Conservation (phyloP, 2,113 vertebrate genomes). For the Alouatta palliata region DNA sequence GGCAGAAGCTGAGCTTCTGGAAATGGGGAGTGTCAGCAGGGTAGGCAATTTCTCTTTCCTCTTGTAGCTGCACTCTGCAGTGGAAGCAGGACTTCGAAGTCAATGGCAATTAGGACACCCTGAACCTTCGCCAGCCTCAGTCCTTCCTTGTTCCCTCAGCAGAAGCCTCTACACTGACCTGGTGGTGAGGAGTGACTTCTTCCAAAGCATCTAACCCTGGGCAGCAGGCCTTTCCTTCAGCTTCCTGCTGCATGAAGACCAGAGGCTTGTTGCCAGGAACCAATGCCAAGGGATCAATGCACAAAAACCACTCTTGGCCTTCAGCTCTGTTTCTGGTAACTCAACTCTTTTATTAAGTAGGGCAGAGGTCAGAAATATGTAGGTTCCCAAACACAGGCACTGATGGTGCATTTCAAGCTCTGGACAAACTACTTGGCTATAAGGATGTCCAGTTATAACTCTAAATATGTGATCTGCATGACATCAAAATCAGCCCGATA, state of each 20-base stretch:
- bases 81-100: not conserved
- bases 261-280: not conserved
- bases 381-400: not conserved
- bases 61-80: not conserved
- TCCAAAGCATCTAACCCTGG: not conserved
- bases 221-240: not conserved
- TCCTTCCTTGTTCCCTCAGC: not conserved
- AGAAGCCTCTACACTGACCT: not conserved
- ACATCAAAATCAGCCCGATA: not conserved
- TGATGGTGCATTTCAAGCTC: not conserved
- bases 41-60: not conserved
- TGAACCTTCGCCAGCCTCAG: not conserved
- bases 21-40: not conserved
- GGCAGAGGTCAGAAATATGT: slow-evolving; percentile 14
- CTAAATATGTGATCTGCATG: not conserved
- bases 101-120: not conserved
- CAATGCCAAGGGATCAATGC: not conserved
- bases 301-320: not conserved
- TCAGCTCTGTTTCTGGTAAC: not conserved
- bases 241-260: not conserved
- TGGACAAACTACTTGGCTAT: not conserved
- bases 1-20: not conserved
- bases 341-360: not conserved
- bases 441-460: not conserved
- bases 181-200: not conserved